Evolutionary conservation across 2,797 vertebrate genomes (phyloP).

Genomic region (Enteromius unitaeniatus): DNA sequence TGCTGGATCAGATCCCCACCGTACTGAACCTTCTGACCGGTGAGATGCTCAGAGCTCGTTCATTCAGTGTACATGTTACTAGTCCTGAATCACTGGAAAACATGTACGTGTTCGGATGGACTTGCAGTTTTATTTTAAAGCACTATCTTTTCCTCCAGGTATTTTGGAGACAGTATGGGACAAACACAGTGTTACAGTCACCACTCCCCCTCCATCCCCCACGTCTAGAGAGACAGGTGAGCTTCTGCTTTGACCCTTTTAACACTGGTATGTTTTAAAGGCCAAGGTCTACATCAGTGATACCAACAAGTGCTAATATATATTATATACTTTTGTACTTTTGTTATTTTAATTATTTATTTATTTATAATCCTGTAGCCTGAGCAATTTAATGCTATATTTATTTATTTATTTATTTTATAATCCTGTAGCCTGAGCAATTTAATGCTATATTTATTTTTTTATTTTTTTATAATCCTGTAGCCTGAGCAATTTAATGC

Average conservation of each 20-base stretch:
- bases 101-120: background rate
- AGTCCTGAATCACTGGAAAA: background rate
- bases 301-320: background rate
- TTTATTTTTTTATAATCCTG: background rate
- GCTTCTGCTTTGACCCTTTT: conserved; percentile 47
- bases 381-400: background rate
- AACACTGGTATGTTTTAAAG: background rate
- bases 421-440: no score
- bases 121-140: background rate
- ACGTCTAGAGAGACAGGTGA: conserved; percentile 93
- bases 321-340: no score
- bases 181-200: conserved; percentile 93
- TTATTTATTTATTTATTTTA: background rate
- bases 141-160: conserved; percentile 74
- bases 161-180: conserved; percentile 97
- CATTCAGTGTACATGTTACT: background rate
- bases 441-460: no score
- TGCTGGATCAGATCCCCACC: conserved; percentile 94
- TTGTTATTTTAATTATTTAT: no score
- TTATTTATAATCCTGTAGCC: background rate
- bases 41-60: conserved; percentile 62
- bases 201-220: conserved; percentile 95
- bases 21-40: conserved; percentile 93
- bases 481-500: background rate
- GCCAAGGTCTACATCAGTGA: background rate